A percentile compares a stretch with the other conserved stretches of the same genome.
Conservation (phyloP, 2,797 vertebrate species). For the Lerista edwardsae region DNA sequence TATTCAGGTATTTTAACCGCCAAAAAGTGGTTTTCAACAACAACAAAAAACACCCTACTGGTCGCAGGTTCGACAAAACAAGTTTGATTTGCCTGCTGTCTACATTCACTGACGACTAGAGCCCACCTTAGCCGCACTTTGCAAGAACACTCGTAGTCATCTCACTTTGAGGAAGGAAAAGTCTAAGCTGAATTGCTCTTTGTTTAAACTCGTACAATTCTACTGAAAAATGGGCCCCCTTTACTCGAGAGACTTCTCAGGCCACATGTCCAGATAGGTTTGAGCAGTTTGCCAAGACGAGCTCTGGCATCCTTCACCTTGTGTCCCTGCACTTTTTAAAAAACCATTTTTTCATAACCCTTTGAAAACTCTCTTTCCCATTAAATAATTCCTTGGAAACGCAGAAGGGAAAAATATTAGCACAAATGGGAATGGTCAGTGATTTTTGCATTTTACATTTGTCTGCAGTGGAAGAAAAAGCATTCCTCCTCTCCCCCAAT, state of each 20-base stretch:
- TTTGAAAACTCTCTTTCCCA: conserved; percentile 49
- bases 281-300: conserved; percentile 46
- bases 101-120: no score
- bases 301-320: conserved; percentile 58
- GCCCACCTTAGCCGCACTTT: background rate
- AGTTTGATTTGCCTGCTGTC: background rate
- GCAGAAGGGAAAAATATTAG: conserved; percentile 14
- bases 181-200: conserved; percentile 52
- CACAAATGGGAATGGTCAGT: conserved; percentile 1
- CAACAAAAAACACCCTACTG: no score
- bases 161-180: conserved; percentile 31
- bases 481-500: background rate
- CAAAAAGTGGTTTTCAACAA: no score
- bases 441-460: conserved; percentile 15
- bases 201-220: conserved; percentile 14
- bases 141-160: background rate
- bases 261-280: conserved; percentile 39
- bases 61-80: background rate
- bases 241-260: conserved; percentile 9
- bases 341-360: conserved; percentile 19
- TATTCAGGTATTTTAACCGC: no score
- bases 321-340: conserved; percentile 39
- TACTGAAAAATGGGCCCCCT: conserved; percentile 19
- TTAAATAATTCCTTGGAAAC: conserved; percentile 52
- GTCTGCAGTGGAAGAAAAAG: background rate